These are phyloP conservation scores for Dendrolimus pini DNA, from an alignment of 2,888 invertebrate species.

Conservation along the genomic window DNA sequence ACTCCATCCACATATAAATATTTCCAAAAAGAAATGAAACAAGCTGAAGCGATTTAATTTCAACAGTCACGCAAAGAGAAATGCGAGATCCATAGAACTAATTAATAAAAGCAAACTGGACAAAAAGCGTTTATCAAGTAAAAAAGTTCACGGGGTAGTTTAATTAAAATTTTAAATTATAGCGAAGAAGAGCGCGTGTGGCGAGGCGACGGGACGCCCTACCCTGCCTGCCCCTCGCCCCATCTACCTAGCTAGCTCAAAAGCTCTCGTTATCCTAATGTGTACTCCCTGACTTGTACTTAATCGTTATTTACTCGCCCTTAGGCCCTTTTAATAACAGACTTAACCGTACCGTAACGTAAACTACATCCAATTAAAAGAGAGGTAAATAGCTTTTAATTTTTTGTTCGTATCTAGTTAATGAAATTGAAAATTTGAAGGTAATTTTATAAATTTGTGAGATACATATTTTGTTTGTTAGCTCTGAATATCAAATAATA, in stretches of 20 bases:
- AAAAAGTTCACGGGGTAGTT: slow-evolving; percentile 55
- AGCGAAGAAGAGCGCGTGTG: slow-evolving; percentile 49
- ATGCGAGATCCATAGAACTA: slow-evolving; percentile 18
- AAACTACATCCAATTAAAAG: not conserved
- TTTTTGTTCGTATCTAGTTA: too few species aligned
- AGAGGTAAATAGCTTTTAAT: not conserved
- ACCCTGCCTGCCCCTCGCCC: too few species aligned
- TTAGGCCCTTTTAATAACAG: not conserved
- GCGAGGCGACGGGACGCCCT: slow-evolving; percentile 17
- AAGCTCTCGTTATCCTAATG: not conserved
- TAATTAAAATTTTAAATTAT: slow-evolving; percentile 72
- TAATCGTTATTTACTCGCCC: not conserved
- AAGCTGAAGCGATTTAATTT: too few species aligned
- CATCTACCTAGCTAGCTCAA: too few species aligned
- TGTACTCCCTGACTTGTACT: not conserved
- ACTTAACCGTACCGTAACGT: too few species aligned
- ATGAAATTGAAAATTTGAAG: too few species aligned
- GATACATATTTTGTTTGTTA: too few species aligned
- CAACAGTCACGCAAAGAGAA: not conserved
- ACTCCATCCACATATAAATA: too few species aligned
- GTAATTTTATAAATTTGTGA: too few species aligned
- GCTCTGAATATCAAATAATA: too few species aligned
- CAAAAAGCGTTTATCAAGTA: slow-evolving; percentile 59
- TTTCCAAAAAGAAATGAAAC: too few species aligned
- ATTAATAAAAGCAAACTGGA: slow-evolving; percentile 42